Conservation (phyloP, 2,113 vertebrate species). For the Platycercus adscitus region DNA sequence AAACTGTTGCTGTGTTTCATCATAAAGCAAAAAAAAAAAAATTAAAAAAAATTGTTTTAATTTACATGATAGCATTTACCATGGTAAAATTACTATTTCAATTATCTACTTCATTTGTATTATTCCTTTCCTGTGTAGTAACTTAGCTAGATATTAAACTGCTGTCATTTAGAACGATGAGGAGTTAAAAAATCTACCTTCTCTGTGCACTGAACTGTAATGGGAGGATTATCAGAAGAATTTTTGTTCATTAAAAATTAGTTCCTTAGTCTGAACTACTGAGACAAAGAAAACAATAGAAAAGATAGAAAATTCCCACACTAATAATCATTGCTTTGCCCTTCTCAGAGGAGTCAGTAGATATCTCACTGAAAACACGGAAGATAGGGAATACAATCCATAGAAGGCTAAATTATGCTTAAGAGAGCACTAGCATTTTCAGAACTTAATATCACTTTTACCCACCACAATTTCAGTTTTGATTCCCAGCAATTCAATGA, state of each 20-base stretch:
- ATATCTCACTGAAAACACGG: not conserved
- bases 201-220: not conserved
- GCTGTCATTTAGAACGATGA: slow-evolving; percentile 5
- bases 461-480: not conserved
- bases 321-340: not conserved
- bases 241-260: not conserved
- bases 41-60: not conserved
- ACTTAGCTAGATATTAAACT: not conserved
- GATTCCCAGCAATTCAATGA: not conserved
- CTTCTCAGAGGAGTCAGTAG: not conserved
- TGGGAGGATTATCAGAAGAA: not conserved
- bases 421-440: not conserved
- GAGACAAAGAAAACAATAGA: not conserved
- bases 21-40: not conserved
- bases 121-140: not conserved
- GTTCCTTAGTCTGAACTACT: not conserved
- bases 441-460: not conserved
- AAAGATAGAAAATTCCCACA: not conserved
- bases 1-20: not conserved
- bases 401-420: not conserved
- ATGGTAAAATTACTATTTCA: not conserved
- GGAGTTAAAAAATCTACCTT: not conserved
- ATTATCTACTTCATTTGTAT: slow-evolving; percentile 1
- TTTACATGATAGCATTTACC: not conserved
- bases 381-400: not conserved